These are phyloP conservation scores for Zophobas atratus DNA, from an alignment of 1,140 invertebrate species.

Conservation along the genomic window DNA sequence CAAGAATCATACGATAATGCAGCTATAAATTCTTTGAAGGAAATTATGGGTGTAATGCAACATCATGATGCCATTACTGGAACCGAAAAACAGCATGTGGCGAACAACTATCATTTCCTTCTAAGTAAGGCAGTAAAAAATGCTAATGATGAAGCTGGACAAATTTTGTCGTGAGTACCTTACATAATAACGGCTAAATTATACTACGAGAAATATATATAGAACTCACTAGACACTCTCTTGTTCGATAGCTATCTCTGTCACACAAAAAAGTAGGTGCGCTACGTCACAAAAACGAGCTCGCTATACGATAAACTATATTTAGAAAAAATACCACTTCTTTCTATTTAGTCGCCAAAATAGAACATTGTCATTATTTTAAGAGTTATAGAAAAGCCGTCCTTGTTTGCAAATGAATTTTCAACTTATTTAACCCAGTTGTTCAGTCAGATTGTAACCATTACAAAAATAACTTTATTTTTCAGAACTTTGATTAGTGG, in stretches of 20 bases:
- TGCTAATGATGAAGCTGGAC: neutral
- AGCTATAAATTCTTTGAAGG: constrained; percentile 58
- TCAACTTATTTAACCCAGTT: neutral
- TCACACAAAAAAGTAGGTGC: too few species aligned
- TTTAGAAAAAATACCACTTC: too few species aligned
- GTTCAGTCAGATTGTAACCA: neutral
- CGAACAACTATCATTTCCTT: constrained; percentile 79
- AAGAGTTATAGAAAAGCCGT: too few species aligned
- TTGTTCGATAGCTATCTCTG: too few species aligned
- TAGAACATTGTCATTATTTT: too few species aligned
- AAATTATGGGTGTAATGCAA: constrained; percentile 76
- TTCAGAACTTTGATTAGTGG: constrained; percentile 18
- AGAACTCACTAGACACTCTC: too few species aligned
- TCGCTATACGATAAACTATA: too few species aligned
- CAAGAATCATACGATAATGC: constrained; percentile 54
- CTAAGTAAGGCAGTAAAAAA: constrained; percentile 73
- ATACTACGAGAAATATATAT: too few species aligned
- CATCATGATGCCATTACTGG: constrained; percentile 80
- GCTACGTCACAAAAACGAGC: too few species aligned
- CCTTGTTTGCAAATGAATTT: neutral
- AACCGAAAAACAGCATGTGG: constrained; percentile 82
- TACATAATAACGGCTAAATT: too few species aligned
- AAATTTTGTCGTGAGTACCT: constrained; percentile 13
- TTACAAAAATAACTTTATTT: neutral
- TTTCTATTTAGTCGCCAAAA: too few species aligned